Evolutionary conservation across 2,113 vertebrate species (phyloP).

Genomic region (Ailurus styani): DNA sequence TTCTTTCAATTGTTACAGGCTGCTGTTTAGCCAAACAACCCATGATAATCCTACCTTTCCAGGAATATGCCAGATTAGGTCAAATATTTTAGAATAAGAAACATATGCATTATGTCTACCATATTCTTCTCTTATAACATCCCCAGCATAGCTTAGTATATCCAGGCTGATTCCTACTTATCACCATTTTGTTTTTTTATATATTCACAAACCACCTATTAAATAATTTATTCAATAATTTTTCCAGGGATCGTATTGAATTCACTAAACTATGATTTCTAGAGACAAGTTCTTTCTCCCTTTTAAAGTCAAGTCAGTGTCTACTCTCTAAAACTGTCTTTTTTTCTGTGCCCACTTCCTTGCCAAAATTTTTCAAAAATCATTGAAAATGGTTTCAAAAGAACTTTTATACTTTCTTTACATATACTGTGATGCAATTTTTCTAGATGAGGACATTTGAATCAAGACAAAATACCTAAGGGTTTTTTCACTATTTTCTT

Average conservation of each 20-base stretch:
- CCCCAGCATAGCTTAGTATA: background rate
- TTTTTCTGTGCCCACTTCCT: background rate
- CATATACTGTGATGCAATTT: background rate
- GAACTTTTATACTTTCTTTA: background rate
- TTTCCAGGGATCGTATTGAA: background rate
- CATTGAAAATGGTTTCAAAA: background rate
- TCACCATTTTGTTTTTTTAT: background rate
- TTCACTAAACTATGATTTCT: background rate
- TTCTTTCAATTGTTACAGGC: background rate
- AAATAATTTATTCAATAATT: background rate
- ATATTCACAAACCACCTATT: background rate
- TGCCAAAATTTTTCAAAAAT: background rate
- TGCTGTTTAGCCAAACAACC: background rate
- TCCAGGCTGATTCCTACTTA: background rate
- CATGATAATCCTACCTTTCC: background rate
- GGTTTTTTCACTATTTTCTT: background rate
- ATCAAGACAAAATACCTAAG: background rate
- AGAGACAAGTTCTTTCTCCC: background rate
- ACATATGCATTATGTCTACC: background rate
- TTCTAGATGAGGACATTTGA: background rate
- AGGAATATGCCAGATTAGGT: background rate
- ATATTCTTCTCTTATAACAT: background rate
- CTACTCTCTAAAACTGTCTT: background rate
- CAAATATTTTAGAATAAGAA: background rate
- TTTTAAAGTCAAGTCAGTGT: background rate